Conservation (phyloP, 2,113 vertebrate genomes). For the Macrotus californicus region DNA sequence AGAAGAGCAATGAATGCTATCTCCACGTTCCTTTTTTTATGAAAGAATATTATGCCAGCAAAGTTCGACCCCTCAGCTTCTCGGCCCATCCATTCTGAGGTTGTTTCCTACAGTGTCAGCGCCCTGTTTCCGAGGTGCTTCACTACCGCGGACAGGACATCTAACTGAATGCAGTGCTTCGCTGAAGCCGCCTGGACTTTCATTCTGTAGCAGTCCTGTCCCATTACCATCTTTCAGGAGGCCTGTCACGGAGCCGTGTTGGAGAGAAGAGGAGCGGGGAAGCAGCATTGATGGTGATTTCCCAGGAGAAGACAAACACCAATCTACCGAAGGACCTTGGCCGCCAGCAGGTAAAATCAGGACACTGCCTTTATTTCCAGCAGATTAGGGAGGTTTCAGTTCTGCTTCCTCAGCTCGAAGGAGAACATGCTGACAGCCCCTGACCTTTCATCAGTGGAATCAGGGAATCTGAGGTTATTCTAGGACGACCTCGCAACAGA, state of each 20-base stretch:
- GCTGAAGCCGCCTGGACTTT: slow-evolving; percentile 72
- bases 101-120: slow-evolving; percentile 39
- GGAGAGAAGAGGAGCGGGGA: slow-evolving; percentile 73
- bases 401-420: slow-evolving; percentile 80
- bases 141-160: slow-evolving; percentile 75
- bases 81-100: not conserved
- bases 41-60: not conserved
- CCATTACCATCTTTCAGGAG: slow-evolving; percentile 77
- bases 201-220: slow-evolving; percentile 82
- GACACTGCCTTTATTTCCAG: slow-evolving; percentile 69
- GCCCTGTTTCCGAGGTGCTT: slow-evolving; percentile 63
- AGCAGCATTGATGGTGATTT: slow-evolving; percentile 86
- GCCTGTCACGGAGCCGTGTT: slow-evolving; percentile 80
- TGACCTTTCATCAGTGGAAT: slow-evolving; percentile 76
- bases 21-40: not conserved
- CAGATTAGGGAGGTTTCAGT: slow-evolving; percentile 70
- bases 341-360: slow-evolving; percentile 79
- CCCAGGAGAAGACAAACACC: slow-evolving; percentile 78
- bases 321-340: slow-evolving; percentile 54
- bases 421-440: slow-evolving; percentile 78
- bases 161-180: slow-evolving; percentile 69
- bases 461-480: slow-evolving; percentile 73
- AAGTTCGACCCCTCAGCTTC: not conserved
- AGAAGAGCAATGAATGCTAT: not conserved
- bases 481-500: slow-evolving; percentile 74